phyloP scores from a whole-genome alignment of 2,888 invertebrate genomes.

The Melangyna quadrimaculata region DNA sequence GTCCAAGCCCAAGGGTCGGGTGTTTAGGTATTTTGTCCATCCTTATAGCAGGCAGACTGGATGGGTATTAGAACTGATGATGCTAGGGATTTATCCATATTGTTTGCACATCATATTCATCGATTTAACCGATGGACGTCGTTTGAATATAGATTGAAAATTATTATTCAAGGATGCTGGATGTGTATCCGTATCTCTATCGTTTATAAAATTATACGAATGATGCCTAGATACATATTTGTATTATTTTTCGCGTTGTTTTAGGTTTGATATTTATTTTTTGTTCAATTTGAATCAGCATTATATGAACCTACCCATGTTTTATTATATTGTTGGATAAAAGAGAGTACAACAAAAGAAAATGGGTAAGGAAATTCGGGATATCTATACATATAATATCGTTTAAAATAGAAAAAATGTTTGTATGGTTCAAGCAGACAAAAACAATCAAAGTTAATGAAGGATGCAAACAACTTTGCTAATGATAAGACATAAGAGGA shows the following conservation, averaged over 20 bases:
- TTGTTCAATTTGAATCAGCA: conserved; percentile 6
- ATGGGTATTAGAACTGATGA: conserved; percentile 26
- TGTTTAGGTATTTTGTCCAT: conserved; percentile 34
- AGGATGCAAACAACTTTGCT: conserved; percentile 49
- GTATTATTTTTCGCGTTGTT: conserved; percentile 49
- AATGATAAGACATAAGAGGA: conserved; percentile 14
- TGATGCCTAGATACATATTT: conserved; percentile 23
- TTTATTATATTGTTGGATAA: not conserved
- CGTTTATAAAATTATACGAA: conserved; percentile 4
- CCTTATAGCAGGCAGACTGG: conserved; percentile 6
- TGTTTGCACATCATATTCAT: conserved; percentile 70
- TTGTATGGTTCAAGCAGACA: conserved; percentile 1
- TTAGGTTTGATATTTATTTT: conserved; percentile 25
- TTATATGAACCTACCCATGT: too few relatives aligned
- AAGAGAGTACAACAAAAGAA: not conserved
- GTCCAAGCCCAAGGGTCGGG: too few relatives aligned
- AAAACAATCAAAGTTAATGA: conserved; percentile 57
- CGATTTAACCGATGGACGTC: conserved; percentile 69
- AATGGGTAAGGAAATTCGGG: not conserved
- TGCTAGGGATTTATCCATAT: conserved; percentile 52
- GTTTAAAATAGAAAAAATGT: conserved; percentile 1
- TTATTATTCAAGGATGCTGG: conserved; percentile 67
- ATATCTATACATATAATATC: too few relatives aligned
- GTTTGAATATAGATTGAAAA: conserved; percentile 71
- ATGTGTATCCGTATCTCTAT: conserved; percentile 24